Evolutionary conservation across 2,113 vertebrate species (phyloP), one percentile per base, ranked within the genome.

Genomic region (Platysternon megacephalum): DNA sequence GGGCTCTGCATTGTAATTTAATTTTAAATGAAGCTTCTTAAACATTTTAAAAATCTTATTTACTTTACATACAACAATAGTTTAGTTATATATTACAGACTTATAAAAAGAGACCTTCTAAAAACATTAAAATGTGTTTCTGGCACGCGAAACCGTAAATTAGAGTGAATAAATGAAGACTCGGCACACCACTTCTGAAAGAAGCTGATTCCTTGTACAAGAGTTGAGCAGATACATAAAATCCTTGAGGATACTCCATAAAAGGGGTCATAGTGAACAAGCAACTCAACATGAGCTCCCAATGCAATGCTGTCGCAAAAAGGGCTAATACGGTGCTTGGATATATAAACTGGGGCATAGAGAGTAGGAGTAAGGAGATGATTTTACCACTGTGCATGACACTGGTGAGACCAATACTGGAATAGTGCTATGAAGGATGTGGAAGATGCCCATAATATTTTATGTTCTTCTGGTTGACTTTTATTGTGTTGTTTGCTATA

Each of bases 261-360:
- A 24, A 51, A 46, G 55, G 81, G 39, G n/a, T 39, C 5, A 21
- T 22, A 42, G 68, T 29, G 7, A 86, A 35, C 51, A 79, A 3
- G 1, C 46, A 32, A 3, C 51, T 51, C 84, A 42, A 49, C 5
- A 1, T 2, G 49, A 83, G 76, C 79, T 44, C 26, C 29, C 8
- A 2, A 13, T 0, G 1, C 0, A 22, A 1, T 0, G 4, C 2
- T 5, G 28, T 0, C 46, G 29, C 16, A 55, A 39, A 39, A 28
- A 51, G 29, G 11, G 21, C 46, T 81, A 2, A 28, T 42, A 22
- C 4, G 5, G 21, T 39, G 35, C 19, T 39, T 39, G 89, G 49
- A 2, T 84, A 9, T 1, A 4, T 14, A 21, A 16, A 65, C 58
- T 42, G 68, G 80, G 29, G 28, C 48, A 22, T 46, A 61, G 26